Evolutionary conservation across 2,888 invertebrate species (phyloP), one percentile per base, ranked within the genome.

Genomic region (Palloptera scutellata): DNA sequence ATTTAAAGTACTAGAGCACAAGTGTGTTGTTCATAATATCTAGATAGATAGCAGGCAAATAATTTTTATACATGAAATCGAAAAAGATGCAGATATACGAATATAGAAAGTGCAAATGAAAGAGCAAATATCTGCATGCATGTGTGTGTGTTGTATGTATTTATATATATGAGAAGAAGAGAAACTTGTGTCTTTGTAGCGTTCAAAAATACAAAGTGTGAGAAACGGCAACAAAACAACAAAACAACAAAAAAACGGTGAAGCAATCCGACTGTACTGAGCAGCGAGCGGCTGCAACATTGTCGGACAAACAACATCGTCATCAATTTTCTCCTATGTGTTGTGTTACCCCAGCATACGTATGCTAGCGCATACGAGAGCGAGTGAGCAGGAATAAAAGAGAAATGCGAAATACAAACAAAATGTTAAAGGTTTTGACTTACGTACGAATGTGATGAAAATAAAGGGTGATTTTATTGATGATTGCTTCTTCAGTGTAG

Each of bases 151-250:
- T 15, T 13, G 42, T 42, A 15, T 20, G 62, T 13, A 15, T 54
- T 20, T 13, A 9, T 19, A 30, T 42, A 1, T 54, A 54, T 53
- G 42, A 20, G 43, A 42, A 11, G 41, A 59, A 64, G 51, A 58
- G 58, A 58, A 64, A 17, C 20, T 53, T 58, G 64, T 59, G 17
- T 58, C 59, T 59, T 5, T 48, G 69, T 54, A 64, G 68, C 69
- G 75, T 62, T 70, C 69, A 70, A 30, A 30, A n/a, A 73, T 71
- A 72, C 76, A 72, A 76, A 76, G 78, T 75, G 70, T 71, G 72
- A 74, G 70, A 70, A 71, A 75, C 70, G 69, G 77, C 76, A 74
- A 75, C 75, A 76, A 77, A 74, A 75, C 78, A 75, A 68, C 53
- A 30, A 30, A 30, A 30, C n/a, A n/a, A n/a, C n/a, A n/a, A n/a